A percentile compares a stretch with the other conserved stretches of the same genome.
phyloP scores from a whole-genome alignment of 2,113 vertebrate genomes.

The Camelus bactrianus region DNA sequence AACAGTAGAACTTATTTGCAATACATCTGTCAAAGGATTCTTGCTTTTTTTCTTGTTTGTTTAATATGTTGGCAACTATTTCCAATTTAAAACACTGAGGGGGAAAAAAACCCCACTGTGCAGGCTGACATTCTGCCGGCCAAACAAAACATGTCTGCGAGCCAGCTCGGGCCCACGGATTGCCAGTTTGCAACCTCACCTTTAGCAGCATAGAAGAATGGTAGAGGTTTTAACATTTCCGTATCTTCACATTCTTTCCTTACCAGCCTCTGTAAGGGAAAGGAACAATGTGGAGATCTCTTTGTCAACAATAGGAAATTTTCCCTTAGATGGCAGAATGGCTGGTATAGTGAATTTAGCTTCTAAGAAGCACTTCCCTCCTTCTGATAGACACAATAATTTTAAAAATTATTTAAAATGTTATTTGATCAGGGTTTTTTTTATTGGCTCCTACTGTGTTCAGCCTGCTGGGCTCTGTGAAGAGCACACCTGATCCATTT shows the following conservation, averaged over 20 bases:
- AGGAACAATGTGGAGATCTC: background rate
- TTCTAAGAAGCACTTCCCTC: background rate
- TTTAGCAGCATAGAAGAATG: conserved; percentile 43
- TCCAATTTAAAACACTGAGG: conserved; percentile 57
- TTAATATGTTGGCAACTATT: conserved; percentile 65
- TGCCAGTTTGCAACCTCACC: conserved; percentile 36
- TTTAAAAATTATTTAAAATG: background rate
- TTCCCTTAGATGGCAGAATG: background rate
- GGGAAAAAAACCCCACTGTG: background rate
- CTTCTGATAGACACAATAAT: background rate
- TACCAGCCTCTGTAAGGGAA: conserved; percentile 7
- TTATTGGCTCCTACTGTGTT: background rate
- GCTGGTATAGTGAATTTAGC: conserved; percentile 6
- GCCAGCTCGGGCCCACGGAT: background rate
- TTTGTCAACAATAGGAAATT: conserved; percentile 43
- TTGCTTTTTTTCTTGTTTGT: conserved; percentile 44
- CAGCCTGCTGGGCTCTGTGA: background rate
- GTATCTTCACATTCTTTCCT: conserved; percentile 54
- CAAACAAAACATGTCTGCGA: conserved; percentile 67
- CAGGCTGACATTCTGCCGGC: conserved; percentile 47
- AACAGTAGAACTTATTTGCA: conserved; percentile 73
- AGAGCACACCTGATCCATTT: background rate
- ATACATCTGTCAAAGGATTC: conserved; percentile 67
- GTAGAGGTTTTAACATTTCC: background rate
- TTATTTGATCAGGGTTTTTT: background rate